These are phyloP conservation scores for Cephus runcator DNA, from an alignment of 2,888 invertebrate genomes.

Conservation along the genomic window DNA sequence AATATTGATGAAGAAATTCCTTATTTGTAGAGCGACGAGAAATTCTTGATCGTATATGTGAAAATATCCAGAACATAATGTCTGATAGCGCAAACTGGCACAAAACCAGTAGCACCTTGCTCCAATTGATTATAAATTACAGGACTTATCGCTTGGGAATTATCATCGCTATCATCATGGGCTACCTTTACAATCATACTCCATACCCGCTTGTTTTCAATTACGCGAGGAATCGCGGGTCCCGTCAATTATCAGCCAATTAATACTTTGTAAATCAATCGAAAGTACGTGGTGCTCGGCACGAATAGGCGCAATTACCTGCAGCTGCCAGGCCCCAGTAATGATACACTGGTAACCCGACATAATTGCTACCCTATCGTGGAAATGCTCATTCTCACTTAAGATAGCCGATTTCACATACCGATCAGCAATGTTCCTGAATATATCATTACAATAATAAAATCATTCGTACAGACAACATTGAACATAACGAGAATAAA, in stretches of 20 bases:
- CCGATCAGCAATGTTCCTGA: neutral
- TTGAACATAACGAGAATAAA: neutral
- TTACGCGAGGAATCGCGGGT: constrained; percentile 1
- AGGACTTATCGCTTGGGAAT: neutral
- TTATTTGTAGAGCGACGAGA: neutral
- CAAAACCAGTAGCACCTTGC: neutral
- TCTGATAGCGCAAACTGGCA: neutral
- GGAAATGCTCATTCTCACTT: constrained; percentile 51
- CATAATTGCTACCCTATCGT: constrained; percentile 41
- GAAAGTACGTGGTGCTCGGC: neutral
- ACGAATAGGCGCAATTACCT: constrained; percentile 28
- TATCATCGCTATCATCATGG: neutral
- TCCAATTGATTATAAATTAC: neutral
- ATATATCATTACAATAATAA: neutral
- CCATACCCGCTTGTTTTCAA: neutral
- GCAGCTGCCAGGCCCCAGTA: constrained; percentile 31
- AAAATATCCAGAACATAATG: neutral
- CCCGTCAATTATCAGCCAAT: constrained; percentile 27
- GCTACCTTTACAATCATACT: neutral
- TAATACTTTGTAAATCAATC: constrained; percentile 51
- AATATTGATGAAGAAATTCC: neutral
- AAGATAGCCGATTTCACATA: constrained; percentile 42
- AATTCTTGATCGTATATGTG: neutral
- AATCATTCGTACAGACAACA: neutral
- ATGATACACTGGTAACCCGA: constrained; percentile 44